phyloP scores from a whole-genome alignment of 1,140 invertebrate species.

The Pachypeltis micranthus region DNA sequence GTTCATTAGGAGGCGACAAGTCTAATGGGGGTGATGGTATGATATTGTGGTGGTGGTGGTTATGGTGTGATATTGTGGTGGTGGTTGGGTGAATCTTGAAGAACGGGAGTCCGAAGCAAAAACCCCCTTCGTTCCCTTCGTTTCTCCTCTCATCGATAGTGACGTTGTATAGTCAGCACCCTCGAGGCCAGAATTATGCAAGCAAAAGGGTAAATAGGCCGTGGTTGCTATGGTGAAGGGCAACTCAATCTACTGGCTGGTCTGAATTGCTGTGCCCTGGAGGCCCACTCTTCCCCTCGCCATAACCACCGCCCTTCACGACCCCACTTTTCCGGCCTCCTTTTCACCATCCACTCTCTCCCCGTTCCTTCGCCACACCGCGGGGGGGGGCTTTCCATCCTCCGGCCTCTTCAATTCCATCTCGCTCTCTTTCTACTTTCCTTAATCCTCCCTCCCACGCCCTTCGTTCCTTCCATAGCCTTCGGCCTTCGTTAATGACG shows the following conservation, averaged over 20 bases:
- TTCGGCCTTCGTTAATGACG: background rate
- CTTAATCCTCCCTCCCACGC: background rate
- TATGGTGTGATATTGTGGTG: too few relatives aligned
- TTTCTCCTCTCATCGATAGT: background rate
- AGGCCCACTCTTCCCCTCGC: background rate
- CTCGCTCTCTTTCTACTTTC: background rate
- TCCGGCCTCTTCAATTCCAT: background rate
- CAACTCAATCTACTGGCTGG: conserved; percentile 10
- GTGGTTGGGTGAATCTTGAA: background rate
- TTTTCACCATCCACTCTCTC: conserved; percentile 1
- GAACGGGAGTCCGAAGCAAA: background rate
- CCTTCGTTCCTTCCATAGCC: background rate
- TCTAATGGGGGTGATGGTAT: too few relatives aligned
- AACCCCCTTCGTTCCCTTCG: background rate
- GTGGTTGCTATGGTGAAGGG: conserved; percentile 15
- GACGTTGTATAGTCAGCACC: background rate
- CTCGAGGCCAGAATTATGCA: conserved; percentile 12
- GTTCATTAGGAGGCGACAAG: too few relatives aligned
- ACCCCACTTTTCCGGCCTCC: conserved; percentile 2
- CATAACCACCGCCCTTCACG: background rate
- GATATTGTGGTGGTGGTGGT: too few relatives aligned
- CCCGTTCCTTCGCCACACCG: too few relatives aligned
- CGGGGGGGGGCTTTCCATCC: too few relatives aligned
- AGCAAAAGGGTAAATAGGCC: conserved; percentile 14
- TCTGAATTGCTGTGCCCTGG: conserved; percentile 4